phyloP scores from a whole-genome alignment of 2,797 vertebrate genomes.

The Hippocampus kuda region DNA sequence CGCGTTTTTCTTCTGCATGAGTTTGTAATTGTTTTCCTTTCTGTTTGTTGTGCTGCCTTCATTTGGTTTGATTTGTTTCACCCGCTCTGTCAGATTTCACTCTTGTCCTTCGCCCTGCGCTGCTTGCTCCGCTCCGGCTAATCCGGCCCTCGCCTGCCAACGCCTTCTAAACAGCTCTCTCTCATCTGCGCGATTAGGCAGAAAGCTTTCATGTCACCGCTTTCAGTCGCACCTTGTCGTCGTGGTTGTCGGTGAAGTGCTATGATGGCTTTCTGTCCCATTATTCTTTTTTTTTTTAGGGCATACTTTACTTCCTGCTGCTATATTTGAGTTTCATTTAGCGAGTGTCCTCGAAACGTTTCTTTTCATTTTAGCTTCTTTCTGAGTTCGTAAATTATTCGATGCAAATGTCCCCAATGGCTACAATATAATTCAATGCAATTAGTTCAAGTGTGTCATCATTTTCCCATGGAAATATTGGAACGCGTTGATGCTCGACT shows the following conservation, averaged over 20 bases:
- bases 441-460: too few relatives aligned
- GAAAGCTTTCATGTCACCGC: background rate
- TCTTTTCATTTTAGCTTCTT: too few relatives aligned
- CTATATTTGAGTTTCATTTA: too few relatives aligned
- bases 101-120: background rate
- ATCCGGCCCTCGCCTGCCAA: background rate
- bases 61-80: constrained; percentile 1
- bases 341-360: too few relatives aligned
- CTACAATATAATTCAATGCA: too few relatives aligned
- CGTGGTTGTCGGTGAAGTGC: background rate
- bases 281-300: background rate
- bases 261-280: background rate
- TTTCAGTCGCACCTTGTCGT: background rate
- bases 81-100: background rate
- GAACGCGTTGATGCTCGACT: too few relatives aligned
- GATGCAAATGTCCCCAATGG: too few relatives aligned
- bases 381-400: too few relatives aligned
- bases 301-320: background rate
- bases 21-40: background rate
- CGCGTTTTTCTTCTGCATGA: background rate
- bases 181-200: background rate
- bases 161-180: background rate
- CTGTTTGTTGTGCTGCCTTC: background rate
- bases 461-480: too few relatives aligned
- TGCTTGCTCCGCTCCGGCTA: background rate